phyloP scores from a whole-genome alignment of 2,113 vertebrate species.

The Bufo gargarizans region DNA sequence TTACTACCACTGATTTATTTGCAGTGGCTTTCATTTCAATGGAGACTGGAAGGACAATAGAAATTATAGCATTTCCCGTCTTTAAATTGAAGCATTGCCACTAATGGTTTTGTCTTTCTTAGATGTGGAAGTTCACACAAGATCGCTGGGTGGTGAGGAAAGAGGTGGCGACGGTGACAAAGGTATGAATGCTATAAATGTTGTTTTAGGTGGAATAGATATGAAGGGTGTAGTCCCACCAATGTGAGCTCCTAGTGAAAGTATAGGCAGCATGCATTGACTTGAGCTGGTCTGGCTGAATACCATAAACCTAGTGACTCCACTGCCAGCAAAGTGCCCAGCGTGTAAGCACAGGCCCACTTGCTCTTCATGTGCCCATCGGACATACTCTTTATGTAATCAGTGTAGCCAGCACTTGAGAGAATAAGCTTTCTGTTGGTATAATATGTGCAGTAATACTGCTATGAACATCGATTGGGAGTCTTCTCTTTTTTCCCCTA shows the following conservation, averaged over 20 bases:
- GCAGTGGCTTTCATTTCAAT: too few species aligned
- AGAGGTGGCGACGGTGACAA: constrained; percentile 86
- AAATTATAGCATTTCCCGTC: too few species aligned
- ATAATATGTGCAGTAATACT: too few species aligned
- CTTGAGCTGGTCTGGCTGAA: not conserved
- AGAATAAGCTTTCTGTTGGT: not conserved
- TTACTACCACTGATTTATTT: too few species aligned
- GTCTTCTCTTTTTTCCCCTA: constrained; percentile 61
- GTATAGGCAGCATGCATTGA: not conserved
- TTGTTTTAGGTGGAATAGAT: not conserved
- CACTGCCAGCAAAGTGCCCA: not conserved
- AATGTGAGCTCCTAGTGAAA: not conserved
- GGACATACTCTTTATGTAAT: too few species aligned
- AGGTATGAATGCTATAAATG: constrained; percentile 74
- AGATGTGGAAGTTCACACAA: constrained; percentile 98
- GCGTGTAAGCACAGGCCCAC: not conserved
- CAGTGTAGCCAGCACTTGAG: too few species aligned
- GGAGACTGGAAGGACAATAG: too few species aligned
- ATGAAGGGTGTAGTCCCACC: not conserved
- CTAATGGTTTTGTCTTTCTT: constrained; percentile 22
- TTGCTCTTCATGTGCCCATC: not conserved
- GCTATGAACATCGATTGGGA: not conserved
- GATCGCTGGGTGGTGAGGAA: constrained; percentile 92
- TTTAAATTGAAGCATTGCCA: not conserved
- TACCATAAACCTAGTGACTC: not conserved